Percentiles rank a stretch among this genome's conserved stretches.
These are phyloP conservation scores for Hippoglossus hippoglossus DNA, from an alignment of 2,797 vertebrate genomes.

Conservation along the genomic window DNA sequence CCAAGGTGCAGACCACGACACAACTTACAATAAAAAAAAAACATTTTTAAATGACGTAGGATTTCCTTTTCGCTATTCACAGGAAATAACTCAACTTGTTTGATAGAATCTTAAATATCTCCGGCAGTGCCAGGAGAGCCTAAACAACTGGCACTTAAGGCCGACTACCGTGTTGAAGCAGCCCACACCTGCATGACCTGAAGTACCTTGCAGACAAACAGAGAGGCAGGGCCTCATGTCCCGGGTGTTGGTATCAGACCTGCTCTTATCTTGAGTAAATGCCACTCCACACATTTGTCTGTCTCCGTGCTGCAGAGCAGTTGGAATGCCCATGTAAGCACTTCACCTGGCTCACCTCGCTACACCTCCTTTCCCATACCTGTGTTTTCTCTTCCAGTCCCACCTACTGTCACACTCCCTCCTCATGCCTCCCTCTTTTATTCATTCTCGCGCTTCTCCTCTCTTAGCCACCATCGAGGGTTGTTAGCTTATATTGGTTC, in stretches of 20 bases:
- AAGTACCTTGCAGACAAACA: constrained; percentile 28
- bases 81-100: background rate
- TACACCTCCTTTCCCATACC: background rate
- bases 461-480: background rate
- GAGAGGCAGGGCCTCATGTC: constrained; percentile 17
- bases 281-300: constrained; percentile 51
- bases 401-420: background rate
- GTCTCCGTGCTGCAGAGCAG: constrained; percentile 36
- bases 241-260: constrained; percentile 19
- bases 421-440: background rate
- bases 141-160: background rate
- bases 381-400: constrained; percentile 3
- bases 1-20: too few relatives aligned
- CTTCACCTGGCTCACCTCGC: constrained; percentile 25
- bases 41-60: too few relatives aligned
- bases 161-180: background rate
- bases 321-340: constrained; percentile 44
- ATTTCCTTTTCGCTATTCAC: background rate
- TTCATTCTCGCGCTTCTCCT: background rate
- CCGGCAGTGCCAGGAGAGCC: background rate
- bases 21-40: too few relatives aligned
- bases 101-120: background rate
- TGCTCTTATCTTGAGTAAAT: constrained; percentile 63
- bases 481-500: background rate
- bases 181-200: constrained; percentile 12